Evolutionary conservation across 1,140 invertebrate genomes (phyloP), one percentile per base, ranked within the genome.

Genomic region (Tyrophagus putrescentiae): DNA sequence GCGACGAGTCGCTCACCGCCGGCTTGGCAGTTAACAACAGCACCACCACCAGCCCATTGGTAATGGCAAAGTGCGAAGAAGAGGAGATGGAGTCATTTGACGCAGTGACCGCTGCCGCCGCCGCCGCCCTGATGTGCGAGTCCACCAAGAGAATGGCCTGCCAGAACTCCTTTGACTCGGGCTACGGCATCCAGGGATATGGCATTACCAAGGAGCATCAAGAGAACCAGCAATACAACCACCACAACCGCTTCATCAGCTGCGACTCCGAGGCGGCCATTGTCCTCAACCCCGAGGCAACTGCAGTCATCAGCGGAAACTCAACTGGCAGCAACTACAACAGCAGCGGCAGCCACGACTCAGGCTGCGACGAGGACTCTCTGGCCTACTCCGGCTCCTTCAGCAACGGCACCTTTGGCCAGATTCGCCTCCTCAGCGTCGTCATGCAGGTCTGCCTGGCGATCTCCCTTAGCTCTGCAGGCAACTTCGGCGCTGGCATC

Each of bases 401-500:
- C 36, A n/a, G n/a, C n/a, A 39, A 39, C 36, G 36, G 36, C 21
- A 21, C 13, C 36, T 39, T 21, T 13, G 36, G 36, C 36, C 36
- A 13, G 36, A 39, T 13, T 21, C 13, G 13, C 36, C 13, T 39
- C 36, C 21, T 39, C 36, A 39, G 36, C 36, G 13, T 13, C 36
- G 52, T 60, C 21, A 23, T 75, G 18, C 74, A 77, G 65, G 72
- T 76, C 1, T 70, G 75, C 52, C 64, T 75, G 45, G 75, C 75
- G 18, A 75, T 74, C 60, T 66, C 76, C 21, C 71, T 76, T 18
- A 34, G 29, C 25, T 13, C 29, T 11, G 39, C 18, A 18, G 58
- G 58, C 25, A 60, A 60, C 53, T 36, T 60, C 21, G 4, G 4
- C 59, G 54, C 58, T 53, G 58, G 58, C 28, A 32, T 60, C 29